A percentile compares a stretch with the other conserved stretches of the same genome.
These are phyloP conservation scores for Antigone vipio DNA, from an alignment of 2,113 vertebrate genomes.

Conservation along the genomic window DNA sequence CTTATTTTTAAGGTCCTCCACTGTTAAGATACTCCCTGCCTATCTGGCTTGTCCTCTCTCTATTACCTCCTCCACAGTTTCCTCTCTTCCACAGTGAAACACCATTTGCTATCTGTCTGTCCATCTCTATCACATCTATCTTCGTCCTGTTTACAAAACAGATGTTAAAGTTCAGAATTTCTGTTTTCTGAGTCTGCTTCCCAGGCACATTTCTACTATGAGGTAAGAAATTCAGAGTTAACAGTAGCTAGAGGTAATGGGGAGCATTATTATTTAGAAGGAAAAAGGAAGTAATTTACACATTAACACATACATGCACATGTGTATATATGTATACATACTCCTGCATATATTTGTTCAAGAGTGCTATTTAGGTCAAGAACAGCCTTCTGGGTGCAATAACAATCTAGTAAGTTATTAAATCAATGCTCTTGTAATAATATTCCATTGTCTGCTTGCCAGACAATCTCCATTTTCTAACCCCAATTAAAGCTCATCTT, in stretches of 20 bases:
- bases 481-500: not conserved
- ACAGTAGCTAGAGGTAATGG: not conserved
- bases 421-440: not conserved
- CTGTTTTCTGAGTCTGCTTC: not conserved
- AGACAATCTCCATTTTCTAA: not conserved
- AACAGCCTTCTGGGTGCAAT: not conserved
- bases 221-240: not conserved
- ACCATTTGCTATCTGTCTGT: not conserved
- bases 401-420: not conserved
- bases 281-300: not conserved
- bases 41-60: not conserved
- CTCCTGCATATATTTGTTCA: not conserved
- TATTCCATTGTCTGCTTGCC: not conserved
- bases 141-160: not conserved
- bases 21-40: not conserved
- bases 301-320: rapidly evolving
- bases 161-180: not conserved
- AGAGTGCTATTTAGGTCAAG: not conserved
- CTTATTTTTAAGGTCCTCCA: not conserved
- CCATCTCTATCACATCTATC: not conserved
- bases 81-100: not conserved
- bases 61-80: not conserved
- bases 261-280: not conserved
- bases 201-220: not conserved
- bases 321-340: not conserved